Base-by-base conservation (phyloP, 2,113 vertebrate genomes). In the Pholis gunnellus region DNA sequence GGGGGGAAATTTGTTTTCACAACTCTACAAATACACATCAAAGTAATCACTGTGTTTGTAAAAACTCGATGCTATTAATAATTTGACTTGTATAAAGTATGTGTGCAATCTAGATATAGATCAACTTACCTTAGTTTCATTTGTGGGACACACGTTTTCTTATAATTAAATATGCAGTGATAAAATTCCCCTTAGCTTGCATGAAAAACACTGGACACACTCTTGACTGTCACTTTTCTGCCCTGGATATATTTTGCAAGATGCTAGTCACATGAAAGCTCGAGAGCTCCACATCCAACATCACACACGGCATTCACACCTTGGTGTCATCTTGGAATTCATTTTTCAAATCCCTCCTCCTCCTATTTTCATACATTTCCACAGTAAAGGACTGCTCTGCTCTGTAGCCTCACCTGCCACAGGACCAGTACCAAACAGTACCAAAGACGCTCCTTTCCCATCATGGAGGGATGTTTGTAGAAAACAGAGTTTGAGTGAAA, bases 351-450 rank as follows among this genome's bases (percentile, higher is more conserved):
- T 87, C 61, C 31, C 25, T 67, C 38, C 25, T 71, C 31, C 57
- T 64, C 50, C 38, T 65, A 78, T 84, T 78, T 84, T 78, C 83
- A 79, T 79, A 84, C 8, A 84, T 84, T 80, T 86, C 57, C 50
- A 75, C 56, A 36, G 61, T 40, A 54, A 82, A 84, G 60, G 27
- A 29, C 8, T 14, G 17, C 25, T 67, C 52, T 64, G 25, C 29
- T 27, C 50, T n/a, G 44, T 22, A 54, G 31, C 78, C 60, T 52
- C 25, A 36, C 34, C 61, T 50, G 13, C 44, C 65, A 71, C 60
- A 79, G 29, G 38, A n/a, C n/a, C n/a, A n/a, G n/a, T n/a, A n/a
- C n/a, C n/a, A n/a, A n/a, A n/a, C n/a, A n/a, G 7, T 9, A 59
- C 5, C 29, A 52, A 78, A 40, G 60, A 42, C 44, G 44, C 56